Evolutionary conservation across 2,797 vertebrate genomes (phyloP).

Genomic region (Coluber constrictor): DNA sequence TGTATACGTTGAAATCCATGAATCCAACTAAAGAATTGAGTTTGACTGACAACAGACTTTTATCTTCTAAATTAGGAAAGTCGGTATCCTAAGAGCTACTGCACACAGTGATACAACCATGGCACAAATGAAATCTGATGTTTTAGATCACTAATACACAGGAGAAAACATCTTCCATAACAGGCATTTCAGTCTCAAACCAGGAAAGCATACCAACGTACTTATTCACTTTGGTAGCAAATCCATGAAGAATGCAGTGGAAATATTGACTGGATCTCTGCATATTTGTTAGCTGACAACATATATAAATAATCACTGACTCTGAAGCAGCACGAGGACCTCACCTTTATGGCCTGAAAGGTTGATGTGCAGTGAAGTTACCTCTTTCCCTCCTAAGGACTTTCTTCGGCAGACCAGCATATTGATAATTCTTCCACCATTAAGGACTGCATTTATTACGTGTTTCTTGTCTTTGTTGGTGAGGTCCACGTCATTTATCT

Average conservation of each 20-base stretch:
- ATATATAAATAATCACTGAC: slow-evolving; percentile 1
- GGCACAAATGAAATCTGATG: too few species aligned
- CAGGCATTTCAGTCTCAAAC: too few species aligned
- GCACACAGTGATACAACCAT: too few species aligned
- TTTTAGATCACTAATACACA: too few species aligned
- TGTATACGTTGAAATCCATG: not conserved
- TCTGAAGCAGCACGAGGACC: accelerated
- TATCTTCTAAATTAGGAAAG: not conserved
- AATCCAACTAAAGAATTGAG: not conserved
- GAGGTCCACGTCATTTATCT: slow-evolving; percentile 95
- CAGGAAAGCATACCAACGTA: too few species aligned
- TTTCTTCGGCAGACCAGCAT: slow-evolving; percentile 92
- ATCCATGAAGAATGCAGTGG: too few species aligned
- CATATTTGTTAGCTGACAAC: not conserved
- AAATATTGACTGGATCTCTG: not conserved
- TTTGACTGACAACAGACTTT: not conserved
- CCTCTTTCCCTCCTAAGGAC: slow-evolving; percentile 86
- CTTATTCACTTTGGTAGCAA: too few species aligned
- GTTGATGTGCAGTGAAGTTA: slow-evolving; percentile 89
- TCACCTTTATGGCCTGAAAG: slow-evolving; percentile 89
- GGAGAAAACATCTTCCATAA: too few species aligned
- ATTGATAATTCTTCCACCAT: slow-evolving; percentile 90
- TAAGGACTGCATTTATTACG: slow-evolving; percentile 89
- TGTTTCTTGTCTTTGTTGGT: slow-evolving; percentile 96
- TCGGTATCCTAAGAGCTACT: too few species aligned